Evolutionary conservation across 92 coral and sea anemone genomes (phyloP).

Genomic region (Paragorgia papillata): DNA sequence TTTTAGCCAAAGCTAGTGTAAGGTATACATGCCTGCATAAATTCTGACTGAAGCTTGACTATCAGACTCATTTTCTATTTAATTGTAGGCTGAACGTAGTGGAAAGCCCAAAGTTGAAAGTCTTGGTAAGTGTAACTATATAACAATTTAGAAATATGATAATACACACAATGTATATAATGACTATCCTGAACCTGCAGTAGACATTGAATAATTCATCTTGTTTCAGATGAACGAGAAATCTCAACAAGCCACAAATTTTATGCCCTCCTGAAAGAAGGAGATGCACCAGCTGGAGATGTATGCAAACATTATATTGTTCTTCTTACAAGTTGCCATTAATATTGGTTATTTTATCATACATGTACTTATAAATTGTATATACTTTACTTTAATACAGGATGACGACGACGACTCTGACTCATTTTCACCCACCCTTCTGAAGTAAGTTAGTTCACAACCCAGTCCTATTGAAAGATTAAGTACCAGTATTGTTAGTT

Average conservation of each 20-base stretch:
- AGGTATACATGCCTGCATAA: too few species aligned
- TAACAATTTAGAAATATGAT: too few species aligned
- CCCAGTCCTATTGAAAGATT: too few species aligned
- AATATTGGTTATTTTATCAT: background rate
- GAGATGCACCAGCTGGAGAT: constrained; percentile 12
- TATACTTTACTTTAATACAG: background rate
- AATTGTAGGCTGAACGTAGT: constrained; percentile 59
- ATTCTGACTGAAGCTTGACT: too few species aligned
- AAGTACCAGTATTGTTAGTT: too few species aligned
- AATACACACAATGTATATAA: too few species aligned
- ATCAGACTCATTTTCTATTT: too few species aligned
- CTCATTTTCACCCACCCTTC: constrained; percentile 3
- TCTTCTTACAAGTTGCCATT: too few species aligned
- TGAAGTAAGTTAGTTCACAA: background rate
- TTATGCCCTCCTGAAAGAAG: constrained; percentile 17
- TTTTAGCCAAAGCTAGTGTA: too few species aligned
- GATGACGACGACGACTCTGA: constrained; percentile 6
- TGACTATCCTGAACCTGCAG: too few species aligned
- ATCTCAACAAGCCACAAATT: background rate
- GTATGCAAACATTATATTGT: background rate
- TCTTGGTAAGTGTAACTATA: constrained; percentile 64
- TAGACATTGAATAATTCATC: too few species aligned
- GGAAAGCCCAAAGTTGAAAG: constrained; percentile 63
- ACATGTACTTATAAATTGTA: background rate
- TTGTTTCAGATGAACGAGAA: constrained; percentile 8